Percentiles rank a stretch among this genome's conserved stretches.
phyloP scores from a whole-genome alignment of 2,797 vertebrate species.

The Protosalanx chinensis region DNA sequence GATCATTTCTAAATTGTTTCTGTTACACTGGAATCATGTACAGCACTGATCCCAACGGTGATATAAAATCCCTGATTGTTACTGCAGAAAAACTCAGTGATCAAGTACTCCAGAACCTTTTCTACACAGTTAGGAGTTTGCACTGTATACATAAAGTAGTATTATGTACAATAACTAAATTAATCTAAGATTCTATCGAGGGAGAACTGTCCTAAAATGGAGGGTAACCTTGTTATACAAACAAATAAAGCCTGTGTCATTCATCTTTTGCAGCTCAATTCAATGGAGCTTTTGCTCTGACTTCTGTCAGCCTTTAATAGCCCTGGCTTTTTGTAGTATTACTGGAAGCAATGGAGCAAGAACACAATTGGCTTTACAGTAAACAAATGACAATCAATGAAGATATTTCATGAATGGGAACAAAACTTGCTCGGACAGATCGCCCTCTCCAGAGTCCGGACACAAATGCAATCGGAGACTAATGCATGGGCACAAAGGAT shows the following conservation, averaged over 20 bases:
- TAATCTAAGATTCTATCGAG: not conserved
- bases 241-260: constrained; percentile 27
- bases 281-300: constrained; percentile 6
- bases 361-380: constrained; percentile 53
- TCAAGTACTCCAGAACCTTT: not conserved
- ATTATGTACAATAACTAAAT: not conserved
- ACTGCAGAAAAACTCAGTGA: not conserved
- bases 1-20: too few species aligned
- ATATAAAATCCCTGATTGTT: not conserved
- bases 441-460: constrained; percentile 32
- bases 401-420: constrained; percentile 55
- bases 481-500: constrained; percentile 34
- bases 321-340: constrained; percentile 37
- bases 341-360: constrained; percentile 43
- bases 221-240: constrained; percentile 24
- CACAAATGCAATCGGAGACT: constrained; percentile 54
- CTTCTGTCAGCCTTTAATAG: constrained; percentile 40
- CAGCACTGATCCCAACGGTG: too few species aligned
- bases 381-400: constrained; percentile 49
- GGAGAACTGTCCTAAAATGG: constrained; percentile 1
- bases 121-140: not conserved
- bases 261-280: constrained; percentile 28
- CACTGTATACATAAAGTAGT: not conserved
- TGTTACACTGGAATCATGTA: too few species aligned
- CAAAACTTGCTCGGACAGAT: constrained; percentile 42